Evolutionary conservation across 2,113 vertebrate genomes (phyloP).

Genomic region (Electrona antarctica): DNA sequence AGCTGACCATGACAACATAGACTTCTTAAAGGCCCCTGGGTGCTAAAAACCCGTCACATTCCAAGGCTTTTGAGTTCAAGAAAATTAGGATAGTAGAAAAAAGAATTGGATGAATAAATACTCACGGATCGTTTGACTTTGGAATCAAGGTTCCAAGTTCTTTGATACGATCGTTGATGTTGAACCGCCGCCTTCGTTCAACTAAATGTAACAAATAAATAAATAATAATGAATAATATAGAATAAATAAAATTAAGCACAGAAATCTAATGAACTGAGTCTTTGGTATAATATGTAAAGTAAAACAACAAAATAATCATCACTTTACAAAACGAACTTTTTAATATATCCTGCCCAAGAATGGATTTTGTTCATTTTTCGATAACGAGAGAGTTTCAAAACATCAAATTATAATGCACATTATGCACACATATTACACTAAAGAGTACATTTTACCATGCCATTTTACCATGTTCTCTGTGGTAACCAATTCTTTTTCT

Average conservation of each 20-base stretch:
- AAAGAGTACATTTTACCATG: background rate
- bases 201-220: constrained; percentile 66
- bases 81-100: background rate
- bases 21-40: constrained; percentile 71
- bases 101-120: constrained; percentile 41
- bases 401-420: no score
- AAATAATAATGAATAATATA: no score
- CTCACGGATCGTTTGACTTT: constrained; percentile 92
- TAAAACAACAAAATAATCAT: no score
- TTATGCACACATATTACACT: background rate
- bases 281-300: background rate
- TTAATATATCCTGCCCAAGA: no score
- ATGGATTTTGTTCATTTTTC: no score
- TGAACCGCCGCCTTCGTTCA: constrained; percentile 90
- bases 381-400: no score
- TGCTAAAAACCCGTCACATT: constrained; percentile 3
- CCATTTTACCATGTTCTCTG: background rate
- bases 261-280: background rate
- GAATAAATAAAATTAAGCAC: background rate
- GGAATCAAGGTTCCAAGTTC: constrained; percentile 90
- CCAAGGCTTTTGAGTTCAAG: constrained; percentile 1
- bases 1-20: constrained; percentile 55
- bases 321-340: no score
- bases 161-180: constrained; percentile 95
- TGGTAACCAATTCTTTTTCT: background rate